A percentile compares a stretch with the other conserved stretches of the same genome.
These are phyloP conservation scores for Amblyraja radiata DNA, from an alignment of 2,797 vertebrate genomes.

Conservation along the genomic window DNA sequence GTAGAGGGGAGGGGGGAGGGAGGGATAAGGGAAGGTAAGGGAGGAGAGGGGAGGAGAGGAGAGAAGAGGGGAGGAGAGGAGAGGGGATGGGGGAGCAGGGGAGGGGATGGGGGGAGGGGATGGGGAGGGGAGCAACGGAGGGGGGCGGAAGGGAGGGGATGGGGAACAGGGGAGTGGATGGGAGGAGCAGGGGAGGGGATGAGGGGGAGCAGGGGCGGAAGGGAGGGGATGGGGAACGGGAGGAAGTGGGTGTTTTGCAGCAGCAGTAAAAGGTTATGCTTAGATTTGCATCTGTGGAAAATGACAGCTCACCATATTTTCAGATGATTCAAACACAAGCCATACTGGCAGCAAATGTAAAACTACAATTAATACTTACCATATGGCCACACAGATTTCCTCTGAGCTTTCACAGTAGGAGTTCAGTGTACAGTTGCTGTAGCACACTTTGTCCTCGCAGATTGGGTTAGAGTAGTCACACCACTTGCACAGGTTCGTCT, in stretches of 20 bases:
- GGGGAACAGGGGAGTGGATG: no score
- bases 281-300: not conserved
- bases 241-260: not conserved
- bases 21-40: no score
- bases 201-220: no score
- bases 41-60: no score
- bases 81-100: no score
- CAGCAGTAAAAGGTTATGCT: not conserved
- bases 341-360: not conserved
- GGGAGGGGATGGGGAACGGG: no score
- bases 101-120: no score
- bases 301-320: not conserved
- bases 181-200: no score
- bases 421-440: constrained; percentile 74
- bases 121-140: no score
- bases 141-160: no score
- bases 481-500: constrained; percentile 77
- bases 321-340: not conserved
- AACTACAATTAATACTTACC: constrained; percentile 56
- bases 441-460: constrained; percentile 69
- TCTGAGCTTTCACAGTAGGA: constrained; percentile 67
- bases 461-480: constrained; percentile 66
- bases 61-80: no score
- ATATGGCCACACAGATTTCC: constrained; percentile 79
- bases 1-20: no score